These are phyloP conservation scores for Drosophila nebulosa DNA, from an alignment of 1,140 invertebrate genomes.

Conservation along the genomic window DNA sequence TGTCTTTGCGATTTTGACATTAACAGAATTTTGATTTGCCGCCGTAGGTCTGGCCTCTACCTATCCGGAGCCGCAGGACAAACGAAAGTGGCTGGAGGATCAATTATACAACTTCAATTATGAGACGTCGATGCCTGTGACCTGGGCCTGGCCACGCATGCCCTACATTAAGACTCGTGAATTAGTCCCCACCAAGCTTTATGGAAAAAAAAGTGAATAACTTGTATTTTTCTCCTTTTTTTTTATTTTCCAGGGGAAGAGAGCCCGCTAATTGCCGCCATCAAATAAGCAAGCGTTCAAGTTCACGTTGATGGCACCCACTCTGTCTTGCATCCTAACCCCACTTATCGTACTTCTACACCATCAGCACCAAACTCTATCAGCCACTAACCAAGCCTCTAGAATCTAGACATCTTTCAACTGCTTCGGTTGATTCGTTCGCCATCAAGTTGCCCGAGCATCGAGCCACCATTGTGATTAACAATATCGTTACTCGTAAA, in stretches of 20 bases:
- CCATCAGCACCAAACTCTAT: constrained; percentile 57
- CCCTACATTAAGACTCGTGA: constrained; percentile 80
- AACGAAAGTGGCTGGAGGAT: constrained; percentile 86
- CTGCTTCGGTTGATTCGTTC: constrained; percentile 41
- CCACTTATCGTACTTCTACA: constrained; percentile 44
- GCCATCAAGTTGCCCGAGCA: constrained; percentile 2
- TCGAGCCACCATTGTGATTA: background rate
- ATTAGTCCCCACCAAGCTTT: constrained; percentile 78
- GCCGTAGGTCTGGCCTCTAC: constrained; percentile 89
- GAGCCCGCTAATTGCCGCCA: constrained; percentile 78
- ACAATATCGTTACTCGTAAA: background rate
- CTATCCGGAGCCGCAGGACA: constrained; percentile 91
- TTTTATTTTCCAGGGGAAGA: constrained; percentile 59
- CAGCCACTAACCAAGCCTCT: constrained; percentile 60
- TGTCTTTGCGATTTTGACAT: background rate
- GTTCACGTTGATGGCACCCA: constrained; percentile 60
- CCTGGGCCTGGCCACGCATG: constrained; percentile 86
- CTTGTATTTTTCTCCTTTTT: constrained; percentile 27
- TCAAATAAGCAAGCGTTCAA: constrained; percentile 64
- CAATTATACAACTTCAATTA: constrained; percentile 91
- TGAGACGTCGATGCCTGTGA: constrained; percentile 88
- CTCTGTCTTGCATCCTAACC: constrained; percentile 69
- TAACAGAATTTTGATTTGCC: background rate
- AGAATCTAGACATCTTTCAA: constrained; percentile 40
- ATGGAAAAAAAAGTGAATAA: constrained; percentile 78